Base-by-base conservation (phyloP, 2,888 invertebrate species). In the Amphiduros pacificus region DNA sequence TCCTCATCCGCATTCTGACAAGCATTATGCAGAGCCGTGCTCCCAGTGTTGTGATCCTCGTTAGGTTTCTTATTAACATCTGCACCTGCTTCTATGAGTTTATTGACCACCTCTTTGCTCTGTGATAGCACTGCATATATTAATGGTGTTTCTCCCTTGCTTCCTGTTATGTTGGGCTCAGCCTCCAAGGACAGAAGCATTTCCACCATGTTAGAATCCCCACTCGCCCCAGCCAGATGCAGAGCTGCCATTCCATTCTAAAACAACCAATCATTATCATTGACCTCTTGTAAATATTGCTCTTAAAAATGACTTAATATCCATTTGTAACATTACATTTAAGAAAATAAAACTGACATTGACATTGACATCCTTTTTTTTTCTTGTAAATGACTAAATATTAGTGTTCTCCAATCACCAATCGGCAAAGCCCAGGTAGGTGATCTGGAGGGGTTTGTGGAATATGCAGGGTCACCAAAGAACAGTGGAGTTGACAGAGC, bases 11-110 rank as follows among this genome's bases (percentile, higher is more conserved):
- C 66, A 24, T 66, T 53, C 51, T 61, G 61, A 27, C 59, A 57
- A 17, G 65, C 63, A 28, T 49, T 40, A 40, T 67, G 67, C 22
- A 67, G 53, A 2, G 63, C 52, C 17, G 63, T 61, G 27, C 52
- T 49, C 3, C 60, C 62, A 29, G 52, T 62, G 55, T 55, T 55
- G 55, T 55, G 58, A 14, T 58, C 44, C 24, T 26, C n/a, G 24
- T 44, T 36, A 17, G 54, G 54, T 36, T n/a, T 55, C 20, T 31
- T 1, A 22, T 60, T 48, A n/a, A 60, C 55, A 41, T 54, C 49
- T 24, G 44, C 41, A 5, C 53, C 20, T 40, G 6, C 60, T 14
- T 50, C 60, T 2, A 65, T 50, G n/a, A 65, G 49, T 31, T 48
- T 49, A 53, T 44, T 36, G 14, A 58, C 54, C 27, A 53, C 41